Conservation (phyloP, 2,113 vertebrate species). For the Leuciscus idus region DNA sequence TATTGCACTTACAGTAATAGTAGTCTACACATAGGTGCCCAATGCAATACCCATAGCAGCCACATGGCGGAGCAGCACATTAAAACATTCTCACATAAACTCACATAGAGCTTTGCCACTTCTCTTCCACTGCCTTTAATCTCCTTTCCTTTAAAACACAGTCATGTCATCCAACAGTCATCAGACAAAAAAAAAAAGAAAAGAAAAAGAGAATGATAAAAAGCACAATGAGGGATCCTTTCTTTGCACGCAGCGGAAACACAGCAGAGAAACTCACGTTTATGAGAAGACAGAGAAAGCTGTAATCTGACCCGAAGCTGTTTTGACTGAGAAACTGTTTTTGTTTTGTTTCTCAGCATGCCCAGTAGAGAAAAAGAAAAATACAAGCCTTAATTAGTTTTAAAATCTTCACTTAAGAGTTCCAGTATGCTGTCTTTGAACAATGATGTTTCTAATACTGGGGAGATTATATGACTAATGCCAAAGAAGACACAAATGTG, state of each 20-base stretch:
- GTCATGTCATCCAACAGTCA: background rate
- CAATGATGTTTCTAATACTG: slow-evolving; percentile 1
- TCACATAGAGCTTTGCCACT: background rate
- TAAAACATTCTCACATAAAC: background rate
- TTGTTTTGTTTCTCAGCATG: slow-evolving; percentile 26
- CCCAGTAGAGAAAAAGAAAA: slow-evolving; percentile 7
- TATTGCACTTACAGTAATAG: background rate
- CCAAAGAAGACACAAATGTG: background rate
- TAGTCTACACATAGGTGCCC: background rate
- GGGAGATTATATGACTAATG: slow-evolving; percentile 1
- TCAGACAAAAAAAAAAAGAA: slow-evolving; percentile 1
- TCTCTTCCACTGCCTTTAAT: background rate
- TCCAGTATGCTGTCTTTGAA: slow-evolving; percentile 43
- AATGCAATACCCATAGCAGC: slow-evolving; percentile 15
- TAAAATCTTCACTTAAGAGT: slow-evolving; percentile 35
- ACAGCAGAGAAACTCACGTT: background rate
- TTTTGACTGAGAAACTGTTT: slow-evolving; percentile 27
- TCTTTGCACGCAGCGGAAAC: background rate
- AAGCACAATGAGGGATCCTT: slow-evolving; percentile 3
- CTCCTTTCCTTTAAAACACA: background rate
- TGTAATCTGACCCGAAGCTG: background rate
- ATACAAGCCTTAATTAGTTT: slow-evolving; percentile 23
- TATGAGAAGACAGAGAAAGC: slow-evolving; percentile 23
- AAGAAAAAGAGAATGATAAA: background rate
- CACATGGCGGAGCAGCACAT: slow-evolving; percentile 44